Evolutionary conservation across 2,888 invertebrate species (phyloP).

Genomic region (Chirona hameri): DNA sequence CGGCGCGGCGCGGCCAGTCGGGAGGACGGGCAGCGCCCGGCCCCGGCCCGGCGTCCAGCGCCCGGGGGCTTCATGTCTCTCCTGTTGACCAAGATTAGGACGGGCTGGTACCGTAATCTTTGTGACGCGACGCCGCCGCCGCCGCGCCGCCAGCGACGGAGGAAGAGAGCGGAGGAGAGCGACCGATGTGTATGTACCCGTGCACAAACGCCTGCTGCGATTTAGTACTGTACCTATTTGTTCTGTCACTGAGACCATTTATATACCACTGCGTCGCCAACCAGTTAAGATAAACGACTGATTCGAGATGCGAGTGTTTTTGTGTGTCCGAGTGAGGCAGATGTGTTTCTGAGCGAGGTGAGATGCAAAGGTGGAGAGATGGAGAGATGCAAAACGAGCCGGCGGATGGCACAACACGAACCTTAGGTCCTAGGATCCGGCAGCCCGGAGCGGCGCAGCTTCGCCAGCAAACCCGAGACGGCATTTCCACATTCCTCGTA

Average conservation of each 20-base stretch:
- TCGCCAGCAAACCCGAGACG: too few relatives aligned
- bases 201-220: slow-evolving; percentile 5
- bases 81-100: slow-evolving; percentile 22
- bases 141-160: not conserved
- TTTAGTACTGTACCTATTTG: slow-evolving; percentile 29
- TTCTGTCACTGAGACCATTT: slow-evolving; percentile 29
- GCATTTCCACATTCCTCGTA: too few relatives aligned
- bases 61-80: not conserved
- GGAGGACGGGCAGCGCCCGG: not conserved
- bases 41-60: not conserved
- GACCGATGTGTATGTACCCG: not conserved
- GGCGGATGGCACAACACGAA: too few relatives aligned
- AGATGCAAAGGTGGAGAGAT: too few relatives aligned
- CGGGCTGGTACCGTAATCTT: slow-evolving; percentile 22
- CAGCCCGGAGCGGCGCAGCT: too few relatives aligned
- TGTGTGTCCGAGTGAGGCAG: too few relatives aligned
- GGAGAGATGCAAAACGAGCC: too few relatives aligned
- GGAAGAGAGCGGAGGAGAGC: not conserved
- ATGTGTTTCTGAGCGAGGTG: too few relatives aligned
- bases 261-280: not conserved
- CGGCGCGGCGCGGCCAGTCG: not conserved
- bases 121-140: not conserved
- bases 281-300: slow-evolving; percentile 24
- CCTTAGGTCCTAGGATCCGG: too few relatives aligned
- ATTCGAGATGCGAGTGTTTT: not conserved